phyloP scores from a whole-genome alignment of 2,888 invertebrate species.

The Andrena marginata region DNA sequence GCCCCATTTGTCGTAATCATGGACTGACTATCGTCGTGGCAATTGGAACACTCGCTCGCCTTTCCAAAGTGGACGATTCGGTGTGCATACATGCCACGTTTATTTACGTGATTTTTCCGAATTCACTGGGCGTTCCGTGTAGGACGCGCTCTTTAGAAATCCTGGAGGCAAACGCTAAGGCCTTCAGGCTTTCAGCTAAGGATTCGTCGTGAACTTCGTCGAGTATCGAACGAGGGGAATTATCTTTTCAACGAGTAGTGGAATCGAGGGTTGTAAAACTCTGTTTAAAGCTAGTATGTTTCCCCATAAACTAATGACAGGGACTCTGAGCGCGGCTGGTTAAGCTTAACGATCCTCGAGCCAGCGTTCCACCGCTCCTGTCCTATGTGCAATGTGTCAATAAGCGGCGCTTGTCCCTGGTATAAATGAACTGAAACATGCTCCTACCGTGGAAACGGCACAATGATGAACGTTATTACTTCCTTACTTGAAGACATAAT shows the following conservation, averaged over 20 bases:
- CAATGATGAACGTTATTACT: constrained; percentile 65
- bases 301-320: neutral
- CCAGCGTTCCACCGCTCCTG: neutral
- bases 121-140: neutral
- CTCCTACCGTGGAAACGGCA: constrained; percentile 30
- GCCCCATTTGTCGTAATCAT: too few species aligned
- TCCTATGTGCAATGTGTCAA: constrained; percentile 42
- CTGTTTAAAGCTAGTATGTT: neutral
- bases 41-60: too few species aligned
- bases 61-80: too few species aligned
- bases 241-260: neutral
- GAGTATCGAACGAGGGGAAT: neutral
- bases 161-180: constrained; percentile 2
- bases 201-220: neutral
- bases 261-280: neutral
- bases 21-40: too few species aligned
- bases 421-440: constrained; percentile 53
- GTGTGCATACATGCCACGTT: too few species aligned
- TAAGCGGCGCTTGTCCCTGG: constrained; percentile 27
- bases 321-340: constrained; percentile 12
- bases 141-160: neutral
- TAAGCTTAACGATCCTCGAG: neutral
- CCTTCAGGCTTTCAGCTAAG: neutral
- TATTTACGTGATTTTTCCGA: neutral
- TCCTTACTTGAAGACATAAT: constrained; percentile 63